Evolutionary conservation across 2,797 vertebrate species (phyloP).

Genomic region (Arnoldichthys spilopterus): DNA sequence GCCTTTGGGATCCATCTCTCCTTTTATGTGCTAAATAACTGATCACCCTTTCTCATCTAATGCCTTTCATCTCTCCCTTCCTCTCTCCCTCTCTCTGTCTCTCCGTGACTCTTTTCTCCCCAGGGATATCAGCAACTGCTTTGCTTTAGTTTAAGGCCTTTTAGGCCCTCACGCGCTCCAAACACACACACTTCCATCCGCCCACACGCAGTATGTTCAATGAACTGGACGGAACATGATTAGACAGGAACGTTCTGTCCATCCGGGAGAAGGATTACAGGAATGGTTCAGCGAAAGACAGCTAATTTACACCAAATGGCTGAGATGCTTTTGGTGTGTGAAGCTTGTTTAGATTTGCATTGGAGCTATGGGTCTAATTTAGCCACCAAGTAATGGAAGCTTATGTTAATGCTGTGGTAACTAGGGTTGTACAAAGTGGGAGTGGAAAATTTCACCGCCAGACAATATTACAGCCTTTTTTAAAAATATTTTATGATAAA

Average conservation of each 20-base stretch:
- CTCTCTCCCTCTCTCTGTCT: constrained; percentile 66
- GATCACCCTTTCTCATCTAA: constrained; percentile 50
- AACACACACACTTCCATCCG: background rate
- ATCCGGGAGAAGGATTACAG: constrained; percentile 61
- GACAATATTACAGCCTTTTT: no score
- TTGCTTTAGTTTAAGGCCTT: constrained; percentile 28
- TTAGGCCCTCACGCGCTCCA: constrained; percentile 47
- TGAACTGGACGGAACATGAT: constrained; percentile 77
- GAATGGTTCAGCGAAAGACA: background rate
- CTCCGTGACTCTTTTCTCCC: background rate
- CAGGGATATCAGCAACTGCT: background rate
- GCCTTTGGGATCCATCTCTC: constrained; percentile 61
- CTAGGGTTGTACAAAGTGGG: no score
- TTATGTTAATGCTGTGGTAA: no score
- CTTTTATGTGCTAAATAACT: constrained; percentile 69
- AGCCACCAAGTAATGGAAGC: background rate
- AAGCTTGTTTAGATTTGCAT: background rate
- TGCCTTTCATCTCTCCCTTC: constrained; percentile 64
- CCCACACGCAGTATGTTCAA: constrained; percentile 59
- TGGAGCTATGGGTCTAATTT: background rate
- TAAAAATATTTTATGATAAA: no score
- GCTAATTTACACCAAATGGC: background rate
- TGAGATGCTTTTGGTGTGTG: background rate
- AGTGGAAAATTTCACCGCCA: no score
- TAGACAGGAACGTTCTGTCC: constrained; percentile 76